Conservation (phyloP, 2,113 vertebrate genomes). For the Puntigrus tetrazona region DNA sequence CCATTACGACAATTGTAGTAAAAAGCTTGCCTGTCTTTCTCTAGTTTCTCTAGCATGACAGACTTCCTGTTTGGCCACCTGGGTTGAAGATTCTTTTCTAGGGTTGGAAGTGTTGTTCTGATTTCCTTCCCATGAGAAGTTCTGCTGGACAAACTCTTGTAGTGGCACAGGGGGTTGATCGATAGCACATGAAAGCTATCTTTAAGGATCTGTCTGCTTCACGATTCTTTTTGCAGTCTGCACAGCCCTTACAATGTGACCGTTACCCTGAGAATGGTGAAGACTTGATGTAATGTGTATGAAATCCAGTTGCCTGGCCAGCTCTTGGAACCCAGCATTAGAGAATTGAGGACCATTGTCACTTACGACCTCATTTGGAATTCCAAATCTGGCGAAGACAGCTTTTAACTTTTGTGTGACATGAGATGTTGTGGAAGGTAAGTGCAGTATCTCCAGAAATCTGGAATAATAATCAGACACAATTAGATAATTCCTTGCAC, state of each 20-base stretch:
- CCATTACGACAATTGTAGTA: neutral
- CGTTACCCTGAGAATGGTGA: neutral
- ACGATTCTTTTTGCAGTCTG: neutral
- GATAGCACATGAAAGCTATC: neutral
- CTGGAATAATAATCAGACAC: conserved; percentile 39
- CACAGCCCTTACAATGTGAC: neutral
- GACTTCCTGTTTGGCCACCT: neutral
- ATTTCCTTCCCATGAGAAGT: neutral
- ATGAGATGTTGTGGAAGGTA: conserved; percentile 25
- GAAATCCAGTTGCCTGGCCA: conserved; percentile 61
- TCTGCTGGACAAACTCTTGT: neutral
- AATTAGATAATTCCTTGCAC: conserved; percentile 16
- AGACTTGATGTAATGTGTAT: conserved; percentile 61
- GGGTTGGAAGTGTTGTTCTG: neutral
- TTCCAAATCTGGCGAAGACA: conserved; percentile 58
- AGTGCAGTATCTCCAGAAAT: conserved; percentile 42
- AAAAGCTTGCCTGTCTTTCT: conserved; percentile 16
- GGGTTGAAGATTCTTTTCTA: conserved; percentile 6
- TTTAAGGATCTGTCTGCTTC: neutral
- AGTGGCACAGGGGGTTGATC: neutral
- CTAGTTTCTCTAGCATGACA: neutral
- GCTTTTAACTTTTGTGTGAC: conserved; percentile 43
- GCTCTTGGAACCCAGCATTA: conserved; percentile 62
- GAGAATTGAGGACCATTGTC: conserved; percentile 63
- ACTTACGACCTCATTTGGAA: conserved; percentile 62